Conservation (phyloP, 2,113 vertebrate genomes). For the Eonycteris spelaea region DNA sequence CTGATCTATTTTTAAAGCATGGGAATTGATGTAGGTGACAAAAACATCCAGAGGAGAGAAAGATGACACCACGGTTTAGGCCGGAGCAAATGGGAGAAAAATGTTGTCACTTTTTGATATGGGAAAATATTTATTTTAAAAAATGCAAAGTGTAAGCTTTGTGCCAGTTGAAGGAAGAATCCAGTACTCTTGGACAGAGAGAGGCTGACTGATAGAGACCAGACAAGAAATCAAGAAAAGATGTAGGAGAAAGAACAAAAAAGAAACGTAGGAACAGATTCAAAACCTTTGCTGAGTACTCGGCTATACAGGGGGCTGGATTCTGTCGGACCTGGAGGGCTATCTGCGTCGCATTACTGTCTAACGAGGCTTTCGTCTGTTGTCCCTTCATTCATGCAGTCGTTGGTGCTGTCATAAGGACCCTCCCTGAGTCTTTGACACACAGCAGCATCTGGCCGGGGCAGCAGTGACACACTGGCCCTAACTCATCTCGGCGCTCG, state of each 20-base stretch:
- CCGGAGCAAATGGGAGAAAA: background rate
- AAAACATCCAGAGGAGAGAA: too few species aligned
- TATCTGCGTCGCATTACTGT: background rate
- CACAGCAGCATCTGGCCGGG: too few species aligned
- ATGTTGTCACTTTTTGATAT: background rate
- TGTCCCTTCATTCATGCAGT: background rate
- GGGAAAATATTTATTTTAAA: background rate
- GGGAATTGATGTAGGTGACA: too few species aligned
- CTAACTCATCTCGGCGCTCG: rapidly evolving
- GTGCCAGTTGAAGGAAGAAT: background rate
- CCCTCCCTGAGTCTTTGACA: background rate
- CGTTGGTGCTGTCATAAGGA: background rate
- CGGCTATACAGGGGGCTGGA: background rate
- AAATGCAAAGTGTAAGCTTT: background rate
- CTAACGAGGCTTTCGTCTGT: too few species aligned
- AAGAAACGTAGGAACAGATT: background rate
- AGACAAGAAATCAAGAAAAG: background rate
- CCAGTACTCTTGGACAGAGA: background rate
- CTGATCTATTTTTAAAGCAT: background rate
- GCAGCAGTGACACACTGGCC: rapidly evolving
- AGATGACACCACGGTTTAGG: background rate
- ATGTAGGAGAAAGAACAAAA: background rate
- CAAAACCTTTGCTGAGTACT: background rate
- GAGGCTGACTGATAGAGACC: background rate
- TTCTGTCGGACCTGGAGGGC: background rate